Percentiles rank a stretch among this genome's conserved stretches.
These are phyloP conservation scores for Plutomurus gul DNA, from an alignment of 1,140 invertebrate genomes.

Conservation along the genomic window DNA sequence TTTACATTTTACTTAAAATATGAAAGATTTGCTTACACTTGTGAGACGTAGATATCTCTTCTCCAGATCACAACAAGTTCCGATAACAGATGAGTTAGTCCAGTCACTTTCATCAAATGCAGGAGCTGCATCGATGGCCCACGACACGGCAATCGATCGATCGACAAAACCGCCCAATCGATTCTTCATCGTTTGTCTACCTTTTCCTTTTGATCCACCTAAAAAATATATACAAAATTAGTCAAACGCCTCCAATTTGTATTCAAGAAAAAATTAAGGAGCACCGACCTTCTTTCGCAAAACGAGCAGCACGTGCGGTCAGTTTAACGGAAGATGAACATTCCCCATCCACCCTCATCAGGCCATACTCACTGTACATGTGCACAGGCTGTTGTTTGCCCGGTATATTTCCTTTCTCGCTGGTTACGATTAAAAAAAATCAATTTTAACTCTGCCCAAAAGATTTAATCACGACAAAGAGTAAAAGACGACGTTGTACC, in stretches of 20 bases:
- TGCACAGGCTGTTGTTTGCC: constrained; percentile 55
- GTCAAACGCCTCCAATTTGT: background rate
- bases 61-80: constrained; percentile 88
- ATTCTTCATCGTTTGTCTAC: constrained; percentile 42
- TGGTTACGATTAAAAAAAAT: background rate
- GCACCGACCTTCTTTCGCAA: constrained; percentile 59
- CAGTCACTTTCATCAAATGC: constrained; percentile 59
- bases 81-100: constrained; percentile 67
- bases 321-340: constrained; percentile 69
- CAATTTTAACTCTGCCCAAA: too few relatives aligned
- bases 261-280: background rate
- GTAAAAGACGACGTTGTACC: background rate
- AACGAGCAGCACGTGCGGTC: constrained; percentile 83
- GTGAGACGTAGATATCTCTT: constrained; percentile 94
- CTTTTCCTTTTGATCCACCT: constrained; percentile 62
- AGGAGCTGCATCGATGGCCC: constrained; percentile 62
- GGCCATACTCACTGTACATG: constrained; percentile 72
- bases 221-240: background rate
- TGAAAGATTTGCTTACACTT: constrained; percentile 68
- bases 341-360: constrained; percentile 57
- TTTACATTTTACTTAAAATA: background rate
- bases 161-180: constrained; percentile 50
- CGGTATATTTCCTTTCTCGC: constrained; percentile 17
- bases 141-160: constrained; percentile 53
- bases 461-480: background rate